Percentiles rank a stretch among this genome's conserved stretches.
phyloP scores from a whole-genome alignment of 2,888 invertebrate genomes.

The Tiliacea aurago region DNA sequence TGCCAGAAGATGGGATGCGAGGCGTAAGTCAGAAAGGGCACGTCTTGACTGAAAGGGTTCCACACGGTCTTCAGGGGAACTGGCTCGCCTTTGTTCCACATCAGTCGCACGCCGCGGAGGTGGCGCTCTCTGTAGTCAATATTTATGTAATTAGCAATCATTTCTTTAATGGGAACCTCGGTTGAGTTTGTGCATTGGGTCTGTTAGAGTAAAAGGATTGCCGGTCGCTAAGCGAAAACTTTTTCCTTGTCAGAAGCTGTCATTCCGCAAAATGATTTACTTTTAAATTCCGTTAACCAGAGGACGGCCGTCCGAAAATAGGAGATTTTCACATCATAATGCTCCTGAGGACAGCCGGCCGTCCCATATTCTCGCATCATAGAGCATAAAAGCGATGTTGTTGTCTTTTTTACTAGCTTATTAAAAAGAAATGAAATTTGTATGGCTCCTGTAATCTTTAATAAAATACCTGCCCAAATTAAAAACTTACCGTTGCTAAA shows the following conservation, averaged over 20 bases:
- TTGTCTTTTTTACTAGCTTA: no score
- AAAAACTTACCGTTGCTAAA: no score
- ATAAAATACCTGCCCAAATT: no score
- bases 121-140: conserved; percentile 92
- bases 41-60: conserved; percentile 95
- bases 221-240: neutral
- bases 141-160: neutral
- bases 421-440: no score
- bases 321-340: neutral
- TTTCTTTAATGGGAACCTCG: neutral
- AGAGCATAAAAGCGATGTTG: neutral
- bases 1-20: conserved; percentile 95
- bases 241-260: neutral
- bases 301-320: no score
- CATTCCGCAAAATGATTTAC: neutral
- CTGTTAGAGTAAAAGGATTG: no score
- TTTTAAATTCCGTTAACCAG: neutral
- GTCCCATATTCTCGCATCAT: no score
- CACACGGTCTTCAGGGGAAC: conserved; percentile 93
- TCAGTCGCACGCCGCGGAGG: conserved; percentile 93
- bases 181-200: neutral
- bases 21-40: conserved; percentile 94
- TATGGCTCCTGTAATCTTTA: no score
- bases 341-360: neutral
- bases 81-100: conserved; percentile 94